Evolutionary conservation across 2,888 invertebrate species (phyloP).

Genomic region (Dynastes hyllus): DNA sequence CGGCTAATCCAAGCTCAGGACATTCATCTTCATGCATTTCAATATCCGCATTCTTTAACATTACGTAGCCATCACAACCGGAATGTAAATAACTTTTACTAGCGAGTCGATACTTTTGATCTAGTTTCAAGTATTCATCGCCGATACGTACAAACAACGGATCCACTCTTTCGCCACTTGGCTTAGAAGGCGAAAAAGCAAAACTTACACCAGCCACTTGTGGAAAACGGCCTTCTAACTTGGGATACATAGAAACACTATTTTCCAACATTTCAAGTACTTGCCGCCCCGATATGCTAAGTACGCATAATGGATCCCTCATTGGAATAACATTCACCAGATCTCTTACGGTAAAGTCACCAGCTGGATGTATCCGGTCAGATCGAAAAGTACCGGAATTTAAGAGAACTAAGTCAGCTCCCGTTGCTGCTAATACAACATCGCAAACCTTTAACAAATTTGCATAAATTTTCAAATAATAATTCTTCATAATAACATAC

Average conservation of each 20-base stretch:
- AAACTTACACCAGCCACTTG: conserved; percentile 88
- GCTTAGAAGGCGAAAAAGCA: conserved; percentile 82
- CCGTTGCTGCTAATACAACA: conserved; percentile 87
- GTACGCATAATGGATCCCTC: conserved; percentile 86
- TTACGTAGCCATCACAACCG: conserved; percentile 90
- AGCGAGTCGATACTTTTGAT: conserved; percentile 84
- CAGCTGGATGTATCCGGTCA: conserved; percentile 87
- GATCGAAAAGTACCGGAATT: conserved; percentile 92
- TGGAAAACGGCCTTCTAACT: conserved; percentile 90
- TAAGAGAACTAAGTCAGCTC: conserved; percentile 88
- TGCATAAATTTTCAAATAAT: conserved; percentile 14
- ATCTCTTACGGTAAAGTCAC: conserved; percentile 89
- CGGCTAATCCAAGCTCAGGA: conserved; percentile 86
- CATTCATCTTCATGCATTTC: conserved; percentile 88
- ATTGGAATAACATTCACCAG: conserved; percentile 89
- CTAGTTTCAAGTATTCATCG: conserved; percentile 84
- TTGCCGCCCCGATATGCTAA: conserved; percentile 80
- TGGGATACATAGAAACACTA: conserved; percentile 89
- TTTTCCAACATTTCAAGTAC: conserved; percentile 87
- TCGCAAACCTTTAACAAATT: conserved; percentile 75
- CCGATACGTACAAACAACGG: conserved; percentile 85
- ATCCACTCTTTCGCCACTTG: conserved; percentile 82
- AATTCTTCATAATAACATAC: conserved; percentile 60
- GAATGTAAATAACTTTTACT: conserved; percentile 87
- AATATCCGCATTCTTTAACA: conserved; percentile 80